Conservation (phyloP, 1,140 invertebrate species). For the Maconellicoccus hirsutus region DNA sequence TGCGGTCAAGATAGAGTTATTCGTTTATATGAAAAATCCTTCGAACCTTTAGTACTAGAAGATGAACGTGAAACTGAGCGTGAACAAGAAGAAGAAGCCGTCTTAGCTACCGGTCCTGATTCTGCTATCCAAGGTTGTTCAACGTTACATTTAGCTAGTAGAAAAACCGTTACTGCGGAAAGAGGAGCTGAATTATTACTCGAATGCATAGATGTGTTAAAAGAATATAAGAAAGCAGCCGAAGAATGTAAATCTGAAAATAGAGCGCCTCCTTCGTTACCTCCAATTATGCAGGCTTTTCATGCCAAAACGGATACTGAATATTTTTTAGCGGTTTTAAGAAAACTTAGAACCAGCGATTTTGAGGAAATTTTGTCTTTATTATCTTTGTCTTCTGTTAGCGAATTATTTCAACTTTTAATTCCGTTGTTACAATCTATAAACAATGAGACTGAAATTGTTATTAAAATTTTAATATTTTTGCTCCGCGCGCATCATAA, state of each 20-base stretch:
- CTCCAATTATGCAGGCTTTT: conserved; percentile 66
- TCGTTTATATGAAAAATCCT: conserved; percentile 72
- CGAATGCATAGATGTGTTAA: conserved; percentile 73
- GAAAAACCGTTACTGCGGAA: conserved; percentile 82
- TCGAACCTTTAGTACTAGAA: conserved; percentile 80
- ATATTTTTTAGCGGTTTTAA: conserved; percentile 68
- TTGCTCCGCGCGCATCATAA: conserved; percentile 74
- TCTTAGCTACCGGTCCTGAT: conserved; percentile 55
- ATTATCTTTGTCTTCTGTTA: conserved; percentile 69
- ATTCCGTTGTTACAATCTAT: conserved; percentile 50
- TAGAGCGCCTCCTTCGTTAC: conserved; percentile 38
- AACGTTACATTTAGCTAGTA: conserved; percentile 67
- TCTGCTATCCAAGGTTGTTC: conserved; percentile 52
- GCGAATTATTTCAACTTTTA: conserved; percentile 62
- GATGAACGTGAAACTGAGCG: conserved; percentile 81
- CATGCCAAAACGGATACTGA: conserved; percentile 57
- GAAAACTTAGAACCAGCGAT: conserved; percentile 65
- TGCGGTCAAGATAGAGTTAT: conserved; percentile 82
- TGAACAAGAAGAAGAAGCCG: conserved; percentile 55
- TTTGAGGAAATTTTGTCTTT: conserved; percentile 79
- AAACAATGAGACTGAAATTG: conserved; percentile 59
- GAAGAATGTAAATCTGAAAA: conserved; percentile 34
- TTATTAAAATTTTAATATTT: conserved; percentile 61
- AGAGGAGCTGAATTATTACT: conserved; percentile 78
- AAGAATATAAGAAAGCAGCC: conserved; percentile 48